phyloP scores from a whole-genome alignment of 92 coral and sea anemone species.

The Hydrozoanthus gracilis region DNA sequence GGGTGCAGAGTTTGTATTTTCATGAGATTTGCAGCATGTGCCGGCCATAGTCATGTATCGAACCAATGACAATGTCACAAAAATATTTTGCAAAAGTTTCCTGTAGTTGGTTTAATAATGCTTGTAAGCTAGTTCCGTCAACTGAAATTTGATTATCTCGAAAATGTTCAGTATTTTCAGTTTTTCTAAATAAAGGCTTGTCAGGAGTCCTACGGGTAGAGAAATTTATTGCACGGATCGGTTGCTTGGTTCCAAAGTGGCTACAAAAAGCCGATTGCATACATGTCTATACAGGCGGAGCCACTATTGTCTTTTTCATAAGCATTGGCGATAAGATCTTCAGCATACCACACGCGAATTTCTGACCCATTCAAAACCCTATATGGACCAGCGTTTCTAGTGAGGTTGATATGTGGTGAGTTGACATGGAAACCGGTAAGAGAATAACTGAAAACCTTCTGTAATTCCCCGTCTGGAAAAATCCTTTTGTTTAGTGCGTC shows the following conservation, averaged over 20 bases:
- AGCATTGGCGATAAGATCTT: not conserved
- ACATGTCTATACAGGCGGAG: not conserved
- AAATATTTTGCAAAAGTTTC: too few species aligned
- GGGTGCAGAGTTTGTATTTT: not conserved
- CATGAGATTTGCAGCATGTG: not conserved
- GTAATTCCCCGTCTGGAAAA: not conserved
- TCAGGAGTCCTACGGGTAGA: too few species aligned
- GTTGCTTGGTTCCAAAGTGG: too few species aligned
- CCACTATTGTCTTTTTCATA: not conserved
- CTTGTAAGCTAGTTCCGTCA: too few species aligned
- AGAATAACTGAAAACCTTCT: not conserved
- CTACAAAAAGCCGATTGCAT: not conserved
- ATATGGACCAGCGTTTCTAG: not conserved
- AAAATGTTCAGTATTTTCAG: too few species aligned
- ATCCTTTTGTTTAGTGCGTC: not conserved
- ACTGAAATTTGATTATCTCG: too few species aligned
- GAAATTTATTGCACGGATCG: too few species aligned
- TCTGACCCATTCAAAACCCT: not conserved
- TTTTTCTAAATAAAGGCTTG: too few species aligned
- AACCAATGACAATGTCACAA: too few species aligned
- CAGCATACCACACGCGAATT: conserved; percentile 12
- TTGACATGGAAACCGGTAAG: conserved; percentile 7
- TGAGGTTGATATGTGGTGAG: conserved; percentile 1
- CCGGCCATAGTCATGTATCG: too few species aligned
- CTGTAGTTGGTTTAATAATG: too few species aligned